These are phyloP conservation scores for Kryptolebias marmoratus DNA, from an alignment of 2,113 vertebrate species.

Conservation along the genomic window DNA sequence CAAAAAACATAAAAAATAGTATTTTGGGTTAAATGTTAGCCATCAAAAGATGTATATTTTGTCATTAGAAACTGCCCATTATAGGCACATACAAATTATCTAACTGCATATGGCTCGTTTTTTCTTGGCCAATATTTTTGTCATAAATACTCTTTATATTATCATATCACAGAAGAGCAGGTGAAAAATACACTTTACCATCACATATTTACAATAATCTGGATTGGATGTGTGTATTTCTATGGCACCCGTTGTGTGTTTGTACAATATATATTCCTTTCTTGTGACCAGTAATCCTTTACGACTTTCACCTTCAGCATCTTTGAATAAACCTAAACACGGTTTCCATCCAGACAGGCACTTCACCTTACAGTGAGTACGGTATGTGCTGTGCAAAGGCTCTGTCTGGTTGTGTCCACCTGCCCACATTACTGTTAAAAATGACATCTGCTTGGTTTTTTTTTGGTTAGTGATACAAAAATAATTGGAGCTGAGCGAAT, in stretches of 20 bases:
- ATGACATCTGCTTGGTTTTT: constrained; percentile 12
- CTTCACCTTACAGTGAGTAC: constrained; percentile 55
- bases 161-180: constrained; percentile 41
- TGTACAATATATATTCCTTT: constrained; percentile 60
- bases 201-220: constrained; percentile 67
- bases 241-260: constrained; percentile 47
- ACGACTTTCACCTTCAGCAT: constrained; percentile 33
- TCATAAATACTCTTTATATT: constrained; percentile 68
- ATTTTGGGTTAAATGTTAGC: constrained; percentile 4
- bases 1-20: background rate
- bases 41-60: constrained; percentile 15
- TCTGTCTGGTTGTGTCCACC: constrained; percentile 26
- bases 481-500: constrained; percentile 32
- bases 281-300: constrained; percentile 9
- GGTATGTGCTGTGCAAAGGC: constrained; percentile 45
- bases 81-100: constrained; percentile 23
- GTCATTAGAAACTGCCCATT: constrained; percentile 9
- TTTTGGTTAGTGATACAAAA: constrained; percentile 54
- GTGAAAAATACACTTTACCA: constrained; percentile 56
- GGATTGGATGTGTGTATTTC: constrained; percentile 31
- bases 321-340: constrained; percentile 33
- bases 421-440: constrained; percentile 33
- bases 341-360: constrained; percentile 46
- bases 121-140: constrained; percentile 42
- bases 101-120: constrained; percentile 37